A percentile compares a stretch with the other conserved stretches of the same genome.
These are phyloP conservation scores for Caenorhabditis japonica DNA, from an alignment of 2,888 invertebrate species.

Conservation along the genomic window DNA sequence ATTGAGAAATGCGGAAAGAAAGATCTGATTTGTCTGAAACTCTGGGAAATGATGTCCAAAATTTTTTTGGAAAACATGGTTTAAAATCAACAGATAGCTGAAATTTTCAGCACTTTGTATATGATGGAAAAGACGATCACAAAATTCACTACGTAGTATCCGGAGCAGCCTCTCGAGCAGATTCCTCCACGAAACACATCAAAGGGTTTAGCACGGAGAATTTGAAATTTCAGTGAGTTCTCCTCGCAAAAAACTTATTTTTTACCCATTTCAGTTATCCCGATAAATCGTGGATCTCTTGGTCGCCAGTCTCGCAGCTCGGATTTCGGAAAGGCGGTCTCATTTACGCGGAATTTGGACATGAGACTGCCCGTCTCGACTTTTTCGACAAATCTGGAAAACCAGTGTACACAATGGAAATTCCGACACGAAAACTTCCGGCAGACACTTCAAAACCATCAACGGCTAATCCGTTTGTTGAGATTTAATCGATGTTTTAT, in stretches of 20 bases:
- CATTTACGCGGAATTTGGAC: constrained; percentile 67
- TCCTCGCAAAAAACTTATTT: neutral
- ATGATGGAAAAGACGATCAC: constrained; percentile 57
- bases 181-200: constrained; percentile 76
- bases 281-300: constrained; percentile 48
- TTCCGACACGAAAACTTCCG: constrained; percentile 29
- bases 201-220: constrained; percentile 46
- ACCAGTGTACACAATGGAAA: constrained; percentile 12
- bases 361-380: constrained; percentile 21
- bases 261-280: constrained; percentile 74
- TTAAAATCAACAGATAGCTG: neutral
- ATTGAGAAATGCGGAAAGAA: too few species aligned
- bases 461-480: constrained; percentile 20
- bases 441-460: neutral
- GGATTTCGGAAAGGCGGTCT: constrained; percentile 77
- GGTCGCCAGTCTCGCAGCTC: constrained; percentile 72
- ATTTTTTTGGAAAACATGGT: too few species aligned
- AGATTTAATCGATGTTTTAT: constrained; percentile 17
- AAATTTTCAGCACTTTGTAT: constrained; percentile 57
- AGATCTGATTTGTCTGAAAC: too few species aligned
- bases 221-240: constrained; percentile 52
- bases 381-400: constrained; percentile 51
- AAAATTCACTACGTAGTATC: constrained; percentile 78
- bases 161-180: constrained; percentile 79
- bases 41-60: too few species aligned